A percentile compares a stretch with the other conserved stretches of the same genome.
phyloP scores from a whole-genome alignment of 2,888 invertebrate genomes.

The Crematogaster levior region DNA sequence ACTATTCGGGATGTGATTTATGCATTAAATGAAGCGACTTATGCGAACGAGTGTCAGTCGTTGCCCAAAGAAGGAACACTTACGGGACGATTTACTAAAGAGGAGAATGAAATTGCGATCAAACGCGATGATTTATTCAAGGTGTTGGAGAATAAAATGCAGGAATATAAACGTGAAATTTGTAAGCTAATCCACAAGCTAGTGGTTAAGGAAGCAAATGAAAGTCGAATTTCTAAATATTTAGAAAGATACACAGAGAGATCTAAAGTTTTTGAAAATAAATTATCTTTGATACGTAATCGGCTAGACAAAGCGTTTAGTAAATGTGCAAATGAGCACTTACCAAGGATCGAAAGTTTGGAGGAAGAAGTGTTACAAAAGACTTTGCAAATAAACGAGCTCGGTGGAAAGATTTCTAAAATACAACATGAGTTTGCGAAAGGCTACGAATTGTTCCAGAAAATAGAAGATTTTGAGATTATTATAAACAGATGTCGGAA shows the following conservation, averaged over 20 bases:
- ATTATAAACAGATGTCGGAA: conserved; percentile 64
- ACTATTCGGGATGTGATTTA: conserved; percentile 68
- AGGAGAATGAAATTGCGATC: conserved; percentile 61
- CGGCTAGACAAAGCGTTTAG: conserved; percentile 69
- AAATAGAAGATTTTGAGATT: conserved; percentile 71
- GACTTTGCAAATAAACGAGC: conserved; percentile 58
- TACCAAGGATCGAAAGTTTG: conserved; percentile 72
- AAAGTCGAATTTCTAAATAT: conserved; percentile 59
- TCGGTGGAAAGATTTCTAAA: conserved; percentile 61
- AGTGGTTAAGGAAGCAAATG: conserved; percentile 65
- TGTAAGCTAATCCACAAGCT: conserved; percentile 65
- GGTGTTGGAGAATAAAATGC: conserved; percentile 52
- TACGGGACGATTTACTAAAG: conserved; percentile 34
- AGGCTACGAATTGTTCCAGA: conserved; percentile 69
- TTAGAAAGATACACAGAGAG: conserved; percentile 72
- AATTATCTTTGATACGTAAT: conserved; percentile 66
- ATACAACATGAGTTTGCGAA: conserved; percentile 62
- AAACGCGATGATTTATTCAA: conserved; percentile 58
- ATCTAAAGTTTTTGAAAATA: conserved; percentile 67
- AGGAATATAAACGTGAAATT: conserved; percentile 67
- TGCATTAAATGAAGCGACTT: conserved; percentile 66
- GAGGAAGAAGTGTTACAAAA: conserved; percentile 71
- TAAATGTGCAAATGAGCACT: conserved; percentile 68
- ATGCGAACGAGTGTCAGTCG: conserved; percentile 67
- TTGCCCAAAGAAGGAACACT: neutral